Evolutionary conservation across 2,888 invertebrate species (phyloP), one percentile per base, ranked within the genome.

Genomic region (Sabatieria punctata): DNA sequence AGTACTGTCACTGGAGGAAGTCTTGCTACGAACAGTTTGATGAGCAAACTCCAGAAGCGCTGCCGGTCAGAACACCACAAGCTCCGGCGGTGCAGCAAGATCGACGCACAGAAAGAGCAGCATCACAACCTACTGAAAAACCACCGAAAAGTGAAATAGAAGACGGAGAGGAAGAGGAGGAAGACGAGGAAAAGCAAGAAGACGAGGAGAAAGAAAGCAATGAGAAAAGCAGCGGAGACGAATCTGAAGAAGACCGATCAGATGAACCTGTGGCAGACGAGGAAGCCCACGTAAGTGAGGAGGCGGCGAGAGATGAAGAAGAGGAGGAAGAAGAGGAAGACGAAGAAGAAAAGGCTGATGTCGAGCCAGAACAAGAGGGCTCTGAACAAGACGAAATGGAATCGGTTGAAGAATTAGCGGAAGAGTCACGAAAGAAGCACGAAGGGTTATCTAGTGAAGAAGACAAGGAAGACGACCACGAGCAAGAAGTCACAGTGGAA

Each of bases 141-240:
- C 33, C 11, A 38, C 38, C 8, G 18, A 11, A 15, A n/a, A 26
- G 26, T 38, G 43, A 51, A 49, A 43, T 47, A 46, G 41, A 50
- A 25, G 30, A 41, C 42, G 52, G 46, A 27, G 54, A 48, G 27
- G 23, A 50, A 26, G 41, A 48, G 23, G 23, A 35, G 25, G 13
- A 38, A 23, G 35, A 45, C 37, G 19, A 37, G 15, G 41, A 41
- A 22, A 38, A 13, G 25, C n/a, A 41, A 48, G 21, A 23, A 37
- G 27, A 44, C 13, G 26, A 27, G 2, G 15, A 42, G 18, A 4
- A 4, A 36, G 45, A 24, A 15, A 27, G 40, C 40, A 33, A 21
- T 33, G 40, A 41, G 15, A 39, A 33, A 13, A 33, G n/a, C 11
- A 33, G n/a, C 11, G 33, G n/a, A 13, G 33, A 33, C n/a, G 33